Conservation (phyloP, 2,888 invertebrate species). For the Drosophila paranaensis region DNA sequence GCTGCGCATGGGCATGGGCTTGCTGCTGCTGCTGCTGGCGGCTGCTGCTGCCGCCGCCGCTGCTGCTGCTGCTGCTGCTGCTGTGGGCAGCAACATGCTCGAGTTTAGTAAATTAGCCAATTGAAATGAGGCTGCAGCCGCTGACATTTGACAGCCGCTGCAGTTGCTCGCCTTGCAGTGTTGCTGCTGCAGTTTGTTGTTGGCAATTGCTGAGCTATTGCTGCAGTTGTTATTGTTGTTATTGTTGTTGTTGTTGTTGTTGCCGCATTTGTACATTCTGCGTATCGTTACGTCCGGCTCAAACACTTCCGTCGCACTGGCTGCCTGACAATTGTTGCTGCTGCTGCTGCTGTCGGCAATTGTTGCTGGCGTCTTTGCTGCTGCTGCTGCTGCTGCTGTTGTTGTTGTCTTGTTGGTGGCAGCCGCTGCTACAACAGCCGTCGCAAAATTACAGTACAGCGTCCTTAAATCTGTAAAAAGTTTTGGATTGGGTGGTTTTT, state of each 20-base stretch:
- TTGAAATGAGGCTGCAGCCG: constrained; percentile 82
- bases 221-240: constrained; percentile 25
- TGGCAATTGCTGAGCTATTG: constrained; percentile 18
- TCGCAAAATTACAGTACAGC: constrained; percentile 84
- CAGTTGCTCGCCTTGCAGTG: constrained; percentile 68
- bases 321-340: constrained; percentile 37
- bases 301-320: constrained; percentile 54
- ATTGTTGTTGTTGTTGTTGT: constrained; percentile 18
- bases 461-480: constrained; percentile 85
- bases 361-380: constrained; percentile 18
- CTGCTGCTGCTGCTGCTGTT: constrained; percentile 4
- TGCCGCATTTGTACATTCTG: constrained; percentile 84
- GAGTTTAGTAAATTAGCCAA: constrained; percentile 82
- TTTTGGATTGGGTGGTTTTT: constrained; percentile 79
- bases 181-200: constrained; percentile 21
- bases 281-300: constrained; percentile 84
- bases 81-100: constrained; percentile 76
- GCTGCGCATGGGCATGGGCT: constrained; percentile 12
- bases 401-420: constrained; percentile 56
- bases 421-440: constrained; percentile 83
- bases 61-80: constrained; percentile 37
- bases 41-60: constrained; percentile 17
- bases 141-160: constrained; percentile 82
- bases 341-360: constrained; percentile 36
- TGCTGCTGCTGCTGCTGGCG: too few relatives aligned